Conservation (phyloP, 2,888 invertebrate species). For the Rosalia funebris region DNA sequence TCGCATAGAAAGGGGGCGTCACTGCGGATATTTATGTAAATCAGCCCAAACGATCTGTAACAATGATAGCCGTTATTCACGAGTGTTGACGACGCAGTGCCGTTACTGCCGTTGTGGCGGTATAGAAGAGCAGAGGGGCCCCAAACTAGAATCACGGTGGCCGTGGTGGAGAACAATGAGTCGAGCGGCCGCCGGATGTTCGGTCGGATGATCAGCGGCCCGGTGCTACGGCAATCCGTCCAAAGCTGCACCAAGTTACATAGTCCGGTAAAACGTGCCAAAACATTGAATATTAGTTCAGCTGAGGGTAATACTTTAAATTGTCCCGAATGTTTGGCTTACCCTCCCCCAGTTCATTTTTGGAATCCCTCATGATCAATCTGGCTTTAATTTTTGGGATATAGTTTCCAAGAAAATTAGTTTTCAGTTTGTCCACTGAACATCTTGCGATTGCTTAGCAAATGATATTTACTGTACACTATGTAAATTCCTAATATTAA, state of each 20-base stretch:
- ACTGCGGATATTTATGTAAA: no score
- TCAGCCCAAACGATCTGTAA: constrained; percentile 4
- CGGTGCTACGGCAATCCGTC: constrained; percentile 17
- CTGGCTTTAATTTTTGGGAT: no score
- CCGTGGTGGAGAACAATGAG: constrained; percentile 50
- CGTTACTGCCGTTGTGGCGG: constrained; percentile 3
- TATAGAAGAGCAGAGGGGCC: constrained; percentile 1
- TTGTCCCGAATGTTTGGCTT: no score
- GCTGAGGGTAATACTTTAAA: no score
- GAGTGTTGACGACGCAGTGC: constrained; percentile 1
- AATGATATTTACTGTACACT: no score
- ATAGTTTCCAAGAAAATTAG: no score
- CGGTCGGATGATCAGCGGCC: constrained; percentile 55
- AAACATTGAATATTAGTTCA: neutral
- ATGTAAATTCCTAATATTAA: no score
- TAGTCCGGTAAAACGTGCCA: constrained; percentile 9
- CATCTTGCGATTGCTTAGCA: no score
- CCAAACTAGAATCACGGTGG: constrained; percentile 20
- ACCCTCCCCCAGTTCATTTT: no score
- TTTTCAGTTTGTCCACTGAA: no score
- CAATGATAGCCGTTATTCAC: constrained; percentile 15
- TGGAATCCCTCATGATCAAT: no score
- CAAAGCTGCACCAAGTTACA: constrained; percentile 6
- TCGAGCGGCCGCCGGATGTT: constrained; percentile 55
- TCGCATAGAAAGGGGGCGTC: no score